phyloP scores from a whole-genome alignment of 1,140 invertebrate genomes.

The Watersipora subatra region DNA sequence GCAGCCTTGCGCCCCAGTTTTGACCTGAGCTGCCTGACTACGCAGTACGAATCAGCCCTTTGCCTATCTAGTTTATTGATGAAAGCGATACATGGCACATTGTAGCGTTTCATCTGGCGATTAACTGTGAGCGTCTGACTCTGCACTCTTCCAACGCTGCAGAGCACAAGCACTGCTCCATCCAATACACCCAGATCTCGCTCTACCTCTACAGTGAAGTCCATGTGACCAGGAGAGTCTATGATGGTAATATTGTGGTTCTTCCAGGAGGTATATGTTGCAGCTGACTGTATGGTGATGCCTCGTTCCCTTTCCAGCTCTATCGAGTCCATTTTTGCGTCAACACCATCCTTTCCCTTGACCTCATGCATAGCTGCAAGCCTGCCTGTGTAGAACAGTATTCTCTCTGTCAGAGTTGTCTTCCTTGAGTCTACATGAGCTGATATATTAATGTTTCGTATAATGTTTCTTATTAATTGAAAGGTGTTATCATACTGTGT shows the following conservation, averaged over 20 bases:
- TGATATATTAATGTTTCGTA: slow-evolving; percentile 96
- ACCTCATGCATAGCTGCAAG: slow-evolving; percentile 97
- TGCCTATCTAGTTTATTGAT: slow-evolving; percentile 94
- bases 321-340: slow-evolving; percentile 99
- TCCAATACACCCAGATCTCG: slow-evolving; percentile 88
- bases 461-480: slow-evolving; percentile 52
- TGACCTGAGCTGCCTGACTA: slow-evolving; percentile 49
- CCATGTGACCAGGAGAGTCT: slow-evolving; percentile 97
- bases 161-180: slow-evolving; percentile 88
- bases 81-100: slow-evolving; percentile 90
- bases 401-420: slow-evolving; percentile 93
- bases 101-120: slow-evolving; percentile 90
- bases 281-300: slow-evolving; percentile 97
- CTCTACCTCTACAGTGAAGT: slow-evolving; percentile 98
- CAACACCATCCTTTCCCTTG: slow-evolving; percentile 92
- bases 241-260: slow-evolving; percentile 97
- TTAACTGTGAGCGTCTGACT: slow-evolving; percentile 96
- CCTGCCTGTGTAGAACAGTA: slow-evolving; percentile 90
- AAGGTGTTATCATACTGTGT: too few relatives aligned
- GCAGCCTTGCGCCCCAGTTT: slow-evolving; percentile 91
- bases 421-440: slow-evolving; percentile 99
- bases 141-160: slow-evolving; percentile 94
- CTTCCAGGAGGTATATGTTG: slow-evolving; percentile 94
- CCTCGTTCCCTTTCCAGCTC: slow-evolving; percentile 92
- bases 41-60: slow-evolving; percentile 65